phyloP scores from a whole-genome alignment of 2,113 vertebrate species.

The Chaetodon trifascialis region DNA sequence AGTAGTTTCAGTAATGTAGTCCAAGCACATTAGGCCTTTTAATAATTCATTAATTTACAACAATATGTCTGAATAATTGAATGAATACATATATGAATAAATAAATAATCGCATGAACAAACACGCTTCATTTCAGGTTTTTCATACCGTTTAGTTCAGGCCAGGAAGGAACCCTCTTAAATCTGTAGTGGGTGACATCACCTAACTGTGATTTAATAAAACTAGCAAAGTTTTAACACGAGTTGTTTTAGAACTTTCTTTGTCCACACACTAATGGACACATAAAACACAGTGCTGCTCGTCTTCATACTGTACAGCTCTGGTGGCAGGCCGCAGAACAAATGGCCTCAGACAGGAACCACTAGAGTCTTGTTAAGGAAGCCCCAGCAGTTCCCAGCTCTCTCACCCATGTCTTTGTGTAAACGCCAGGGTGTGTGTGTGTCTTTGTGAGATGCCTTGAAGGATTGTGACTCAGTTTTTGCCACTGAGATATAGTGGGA shows the following conservation, averaged over 20 bases:
- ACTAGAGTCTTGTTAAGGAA: slow-evolving; percentile 40
- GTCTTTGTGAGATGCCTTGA: slow-evolving; percentile 47
- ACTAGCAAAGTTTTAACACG: background rate
- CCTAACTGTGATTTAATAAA: background rate
- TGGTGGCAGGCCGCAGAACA: slow-evolving; percentile 29
- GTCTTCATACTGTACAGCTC: background rate
- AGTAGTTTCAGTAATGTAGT: background rate
- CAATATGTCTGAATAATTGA: background rate
- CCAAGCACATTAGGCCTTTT: background rate
- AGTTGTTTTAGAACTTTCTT: slow-evolving; percentile 8
- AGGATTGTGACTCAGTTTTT: slow-evolving; percentile 65
- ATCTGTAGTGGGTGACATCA: background rate
- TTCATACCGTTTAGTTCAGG: background rate
- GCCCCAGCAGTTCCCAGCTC: slow-evolving; percentile 36
- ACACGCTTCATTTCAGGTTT: background rate
- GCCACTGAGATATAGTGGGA: slow-evolving; percentile 49
- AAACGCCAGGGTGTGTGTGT: background rate
- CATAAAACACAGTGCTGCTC: background rate
- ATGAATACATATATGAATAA: slow-evolving; percentile 18
- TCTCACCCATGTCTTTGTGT: slow-evolving; percentile 27
- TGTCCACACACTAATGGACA: background rate
- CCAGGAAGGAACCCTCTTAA: background rate
- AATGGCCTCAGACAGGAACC: slow-evolving; percentile 31
- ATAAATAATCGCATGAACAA: slow-evolving; percentile 20
- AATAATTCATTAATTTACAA: slow-evolving; percentile 23